phyloP scores from a whole-genome alignment of 2,888 invertebrate genomes.

The Polymixis lichenea region DNA sequence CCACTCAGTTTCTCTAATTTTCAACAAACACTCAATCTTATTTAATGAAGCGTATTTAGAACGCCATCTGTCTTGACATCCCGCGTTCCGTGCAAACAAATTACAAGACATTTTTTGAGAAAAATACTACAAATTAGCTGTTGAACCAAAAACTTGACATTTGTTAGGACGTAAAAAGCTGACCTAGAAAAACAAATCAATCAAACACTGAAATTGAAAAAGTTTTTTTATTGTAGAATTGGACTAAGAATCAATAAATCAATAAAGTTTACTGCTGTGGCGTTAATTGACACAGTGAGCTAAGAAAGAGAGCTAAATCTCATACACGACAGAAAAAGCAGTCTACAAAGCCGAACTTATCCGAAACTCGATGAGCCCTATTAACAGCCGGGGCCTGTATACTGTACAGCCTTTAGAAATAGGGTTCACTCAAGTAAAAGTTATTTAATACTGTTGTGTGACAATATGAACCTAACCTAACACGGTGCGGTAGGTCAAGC shows the following conservation, averaged over 20 bases:
- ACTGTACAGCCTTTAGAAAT: not conserved
- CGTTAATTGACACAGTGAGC: too few relatives aligned
- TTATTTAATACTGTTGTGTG: conserved; percentile 16
- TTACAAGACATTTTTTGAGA: conserved; percentile 37
- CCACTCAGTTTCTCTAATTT: conserved; percentile 45
- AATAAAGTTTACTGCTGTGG: not conserved
- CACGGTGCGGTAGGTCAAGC: conserved; percentile 69
- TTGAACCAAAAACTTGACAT: conserved; percentile 5
- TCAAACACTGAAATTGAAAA: not conserved
- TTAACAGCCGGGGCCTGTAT: not conserved
- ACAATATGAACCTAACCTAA: conserved; percentile 42
- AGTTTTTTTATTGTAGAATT: not conserved
- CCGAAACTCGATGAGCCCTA: too few relatives aligned
- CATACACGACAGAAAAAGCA: not conserved
- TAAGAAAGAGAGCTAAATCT: not conserved
- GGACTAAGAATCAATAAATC: not conserved
- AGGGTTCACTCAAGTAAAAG: conserved; percentile 31
- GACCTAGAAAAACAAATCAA: conserved; percentile 30
- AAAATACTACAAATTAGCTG: conserved; percentile 38
- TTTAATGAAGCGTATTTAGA: conserved; percentile 49
- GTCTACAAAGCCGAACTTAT: not conserved
- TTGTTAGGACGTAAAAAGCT: not conserved
- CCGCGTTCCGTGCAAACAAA: conserved; percentile 32
- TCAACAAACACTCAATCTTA: conserved; percentile 57
- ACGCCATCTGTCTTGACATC: conserved; percentile 51